Base-by-base conservation (phyloP, 2,113 vertebrate species). In the Ascaphus truei region DNA sequence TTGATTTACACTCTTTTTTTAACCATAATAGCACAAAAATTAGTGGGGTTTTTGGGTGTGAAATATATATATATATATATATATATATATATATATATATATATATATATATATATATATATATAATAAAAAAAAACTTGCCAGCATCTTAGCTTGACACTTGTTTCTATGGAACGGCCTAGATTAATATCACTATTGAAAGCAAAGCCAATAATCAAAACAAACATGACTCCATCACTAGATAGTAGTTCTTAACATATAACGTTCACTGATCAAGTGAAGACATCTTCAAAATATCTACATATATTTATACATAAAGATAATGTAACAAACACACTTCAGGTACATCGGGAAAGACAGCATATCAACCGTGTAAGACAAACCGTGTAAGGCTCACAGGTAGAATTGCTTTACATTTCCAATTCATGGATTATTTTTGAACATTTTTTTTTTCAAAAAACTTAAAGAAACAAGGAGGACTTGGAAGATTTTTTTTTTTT, bases 291-390 rank as follows among this genome's bases (percentile, higher is more conserved):
- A 69, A 56, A 69, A 56, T 60, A 51, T 60, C 60, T 60, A 69
- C 56, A 61, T 18, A 51, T 68, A 31, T 51, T 23, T 18, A 69
- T 52, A 61, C 59, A 61, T 51, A 48, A 58, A 43, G 36, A 30
- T 20, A 61, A 59, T 68, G 65, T 68, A 68, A 68, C 65, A 68
- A 68, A 20, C 4, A n/a, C 7, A 41, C 18, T 25, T n/a, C n/a
- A n/a, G n/a, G n/a, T n/a, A n/a, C n/a, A n/a, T n/a, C 26, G 27
- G 36, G 56, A 27, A 27, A 25, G 18, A 62, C 10, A 30, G 18
- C 12, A 45, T 2, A 41, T 15, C 39, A 56, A 57, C 18, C 55
- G 25, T 57, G 50, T 30, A 20, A 57, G 64, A n/a, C n/a, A n/a
- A n/a, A n/a, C 27, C 15, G 30, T 16, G 34, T 18, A 12, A 33